Evolutionary conservation across 1,140 invertebrate species (phyloP), one percentile per base, ranked within the genome.

Genomic region (Drosophila pallidifrons): DNA sequence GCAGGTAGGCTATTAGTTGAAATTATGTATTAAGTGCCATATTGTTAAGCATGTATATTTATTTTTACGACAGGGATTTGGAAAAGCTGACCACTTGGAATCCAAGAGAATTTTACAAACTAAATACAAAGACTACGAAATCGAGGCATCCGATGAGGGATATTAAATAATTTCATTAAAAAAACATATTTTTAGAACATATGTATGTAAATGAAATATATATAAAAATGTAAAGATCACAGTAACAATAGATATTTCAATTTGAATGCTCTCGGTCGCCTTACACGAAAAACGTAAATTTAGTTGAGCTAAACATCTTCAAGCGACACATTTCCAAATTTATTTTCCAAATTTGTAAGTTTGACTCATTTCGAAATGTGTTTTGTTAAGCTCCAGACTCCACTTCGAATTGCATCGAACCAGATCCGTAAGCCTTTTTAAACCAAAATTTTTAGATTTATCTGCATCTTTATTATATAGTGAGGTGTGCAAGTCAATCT

Each of bases 1-100:
- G 3, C 94, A 96, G 93, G 95, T 95, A 91, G 59, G 32, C 11
- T 38, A 46, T 25, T 45, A 38, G 25, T 41, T n/a, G 7, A 30
- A 13, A 41, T 20, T 38, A 52, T 10, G 11, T 7, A 6, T 15
- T 25, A 4, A 3, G 20, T 25, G 20, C 20, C 20, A 51, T 13
- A 11, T 54, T 32, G 5, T 20, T 25, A 3, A 54, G n/a, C 1
- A 28, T 45, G 10, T 25, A 11, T 63, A 28, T 35, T 20, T 25
- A 10, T 63, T 38, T 54, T 43, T 52, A 45, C 49, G 3, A 5
- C 57, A 92, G 92, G 92, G 91, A 2, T 92, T 79, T 67, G 92
- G 92, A 10, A 92, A 91, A 75, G 92, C 92, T 3, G 92, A 93
- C 75, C 92, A 93, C 45, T 57, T 63, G 5, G 82, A 88, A 51